Conservation (phyloP, 2,888 invertebrate species). For the Amblyjoppa fuscipennis region DNA sequence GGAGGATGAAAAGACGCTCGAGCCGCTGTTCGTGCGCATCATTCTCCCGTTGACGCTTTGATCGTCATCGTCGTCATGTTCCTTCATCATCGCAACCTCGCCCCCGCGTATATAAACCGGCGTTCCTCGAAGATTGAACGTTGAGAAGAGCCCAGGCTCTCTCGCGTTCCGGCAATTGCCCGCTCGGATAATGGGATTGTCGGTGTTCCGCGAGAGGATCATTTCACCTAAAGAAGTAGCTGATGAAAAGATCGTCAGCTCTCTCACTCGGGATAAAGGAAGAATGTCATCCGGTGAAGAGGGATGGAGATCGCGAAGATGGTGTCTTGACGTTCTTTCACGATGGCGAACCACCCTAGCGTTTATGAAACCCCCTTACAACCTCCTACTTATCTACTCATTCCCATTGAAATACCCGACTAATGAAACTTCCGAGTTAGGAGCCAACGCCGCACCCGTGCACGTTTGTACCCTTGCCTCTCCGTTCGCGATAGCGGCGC, state of each 20-base stretch:
- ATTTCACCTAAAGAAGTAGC: conserved; percentile 75
- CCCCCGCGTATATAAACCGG: conserved; percentile 9
- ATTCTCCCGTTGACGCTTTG: conserved; percentile 1
- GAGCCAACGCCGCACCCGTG: not conserved
- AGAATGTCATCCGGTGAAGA: not conserved
- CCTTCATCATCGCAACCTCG: conserved; percentile 1
- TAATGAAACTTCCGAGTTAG: conserved; percentile 63
- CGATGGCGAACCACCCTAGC: conserved; percentile 11
- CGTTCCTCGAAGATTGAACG: conserved; percentile 63
- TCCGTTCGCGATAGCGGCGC: conserved; percentile 5
- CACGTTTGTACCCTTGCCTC: conserved; percentile 1
- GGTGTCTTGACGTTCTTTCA: conserved; percentile 35
- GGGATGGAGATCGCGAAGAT: conserved; percentile 28
- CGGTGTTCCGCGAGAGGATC: conserved; percentile 71
- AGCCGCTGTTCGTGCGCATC: conserved; percentile 18
- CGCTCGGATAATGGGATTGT: conserved; percentile 74
- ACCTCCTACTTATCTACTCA: conserved; percentile 17
- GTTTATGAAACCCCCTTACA: conserved; percentile 4
- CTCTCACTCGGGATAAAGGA: conserved; percentile 2
- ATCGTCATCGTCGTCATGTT: conserved; percentile 11
- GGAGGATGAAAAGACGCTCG: conserved; percentile 11
- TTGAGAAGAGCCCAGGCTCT: conserved; percentile 22
- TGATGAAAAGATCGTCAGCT: conserved; percentile 73
- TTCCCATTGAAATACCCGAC: conserved; percentile 53
- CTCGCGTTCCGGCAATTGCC: conserved; percentile 56